A percentile compares a stretch with the other conserved stretches of the same genome.
Evolutionary conservation across 1,140 invertebrate species (phyloP).

Genomic region (Musca domestica): DNA sequence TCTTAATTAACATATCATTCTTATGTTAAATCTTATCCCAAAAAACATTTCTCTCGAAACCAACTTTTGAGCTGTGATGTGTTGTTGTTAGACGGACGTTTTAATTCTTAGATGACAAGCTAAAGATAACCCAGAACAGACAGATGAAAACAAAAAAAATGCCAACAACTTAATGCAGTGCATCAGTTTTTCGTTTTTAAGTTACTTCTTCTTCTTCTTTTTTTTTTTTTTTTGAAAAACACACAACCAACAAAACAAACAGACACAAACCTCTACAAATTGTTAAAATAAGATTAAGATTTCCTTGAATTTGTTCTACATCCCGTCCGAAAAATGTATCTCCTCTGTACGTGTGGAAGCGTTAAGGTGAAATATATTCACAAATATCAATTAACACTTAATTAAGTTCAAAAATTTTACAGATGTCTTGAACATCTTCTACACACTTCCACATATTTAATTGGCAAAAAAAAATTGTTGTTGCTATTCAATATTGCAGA

Average conservation of each 20-base stretch:
- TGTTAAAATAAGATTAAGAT: neutral
- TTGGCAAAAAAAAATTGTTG: too few species aligned
- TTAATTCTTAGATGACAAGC: constrained; percentile 3
- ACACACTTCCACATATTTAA: too few species aligned
- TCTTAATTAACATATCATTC: constrained; percentile 14
- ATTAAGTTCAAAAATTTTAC: constrained; percentile 1
- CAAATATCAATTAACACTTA: constrained; percentile 6
- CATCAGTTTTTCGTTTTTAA: too few species aligned
- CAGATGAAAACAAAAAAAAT: too few species aligned
- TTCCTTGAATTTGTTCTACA: neutral
- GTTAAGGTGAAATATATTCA: neutral
- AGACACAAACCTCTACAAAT: too few species aligned
- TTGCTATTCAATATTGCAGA: too few species aligned
- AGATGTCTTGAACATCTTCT: neutral
- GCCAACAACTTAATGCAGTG: too few species aligned
- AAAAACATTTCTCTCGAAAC: neutral
- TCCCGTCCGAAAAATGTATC: neutral
- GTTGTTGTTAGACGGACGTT: neutral
- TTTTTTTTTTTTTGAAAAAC: too few species aligned
- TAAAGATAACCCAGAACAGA: neutral
- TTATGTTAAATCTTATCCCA: too few species aligned
- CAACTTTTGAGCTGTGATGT: neutral
- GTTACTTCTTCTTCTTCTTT: too few species aligned
- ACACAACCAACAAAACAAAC: too few species aligned
- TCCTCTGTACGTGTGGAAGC: too few species aligned